Conservation (phyloP, 30 jellyfish, hydroid and myxozoan species). For the Aurelia aurita complex sp. Pacific region DNA sequence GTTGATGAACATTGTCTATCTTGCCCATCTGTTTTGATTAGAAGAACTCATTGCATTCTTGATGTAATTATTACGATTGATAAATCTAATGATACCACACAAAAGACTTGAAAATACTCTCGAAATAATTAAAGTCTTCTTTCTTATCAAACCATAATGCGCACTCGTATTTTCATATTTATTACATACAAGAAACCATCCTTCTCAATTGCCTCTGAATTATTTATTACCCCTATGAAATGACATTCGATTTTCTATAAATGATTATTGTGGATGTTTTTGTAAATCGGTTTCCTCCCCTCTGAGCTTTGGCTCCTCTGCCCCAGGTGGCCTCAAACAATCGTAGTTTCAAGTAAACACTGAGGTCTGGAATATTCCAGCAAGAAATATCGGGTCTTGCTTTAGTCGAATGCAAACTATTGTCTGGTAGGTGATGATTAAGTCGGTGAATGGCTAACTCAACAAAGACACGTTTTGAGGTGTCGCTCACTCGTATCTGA, state of each 20-base stretch:
- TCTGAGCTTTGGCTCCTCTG: neutral
- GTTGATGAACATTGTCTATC: constrained; percentile 38
- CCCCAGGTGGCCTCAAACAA: constrained; percentile 22
- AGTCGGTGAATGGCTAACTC: too few relatives aligned
- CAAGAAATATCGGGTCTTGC: too few relatives aligned
- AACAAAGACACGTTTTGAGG: too few relatives aligned
- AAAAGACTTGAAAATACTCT: constrained; percentile 13
- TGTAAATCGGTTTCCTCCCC: neutral
- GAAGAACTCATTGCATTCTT: constrained; percentile 36
- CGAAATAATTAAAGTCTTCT: constrained; percentile 6
- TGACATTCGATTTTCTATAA: neutral
- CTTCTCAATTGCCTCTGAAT: neutral
- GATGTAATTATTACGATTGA: constrained; percentile 12
- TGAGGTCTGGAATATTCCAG: too few relatives aligned
- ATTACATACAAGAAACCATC: too few relatives aligned
- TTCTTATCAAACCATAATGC: constrained; percentile 14
- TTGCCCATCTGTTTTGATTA: neutral
- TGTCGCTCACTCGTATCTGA: too few relatives aligned
- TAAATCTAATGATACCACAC: constrained; percentile 39
- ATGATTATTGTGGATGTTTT: neutral
- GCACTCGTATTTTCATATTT: neutral
- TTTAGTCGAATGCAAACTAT: too few relatives aligned
- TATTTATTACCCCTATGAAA: neutral
- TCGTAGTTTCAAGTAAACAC: neutral
- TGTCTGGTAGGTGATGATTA: too few relatives aligned